Percentiles rank a stretch among this genome's conserved stretches.
These are phyloP conservation scores for Pungitius pungitius DNA, from an alignment of 2,113 vertebrate genomes.

Conservation along the genomic window DNA sequence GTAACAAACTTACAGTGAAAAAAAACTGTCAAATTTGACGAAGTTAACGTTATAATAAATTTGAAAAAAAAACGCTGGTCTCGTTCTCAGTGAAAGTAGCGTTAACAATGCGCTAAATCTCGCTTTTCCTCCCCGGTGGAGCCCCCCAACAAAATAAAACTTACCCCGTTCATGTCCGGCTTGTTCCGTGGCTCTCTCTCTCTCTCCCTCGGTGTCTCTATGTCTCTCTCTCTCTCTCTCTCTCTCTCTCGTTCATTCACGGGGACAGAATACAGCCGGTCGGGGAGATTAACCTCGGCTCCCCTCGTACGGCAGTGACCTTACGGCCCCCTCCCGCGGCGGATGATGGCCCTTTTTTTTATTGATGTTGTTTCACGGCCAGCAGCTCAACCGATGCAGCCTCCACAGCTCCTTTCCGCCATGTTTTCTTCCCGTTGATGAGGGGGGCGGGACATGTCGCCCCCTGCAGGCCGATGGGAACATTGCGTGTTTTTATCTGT, in stretches of 20 bases:
- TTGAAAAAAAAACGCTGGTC: too few relatives aligned
- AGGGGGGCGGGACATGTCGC: constrained; percentile 18
- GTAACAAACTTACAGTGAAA: not conserved
- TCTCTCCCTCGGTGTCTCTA: constrained; percentile 2
- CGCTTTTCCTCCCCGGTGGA: not conserved
- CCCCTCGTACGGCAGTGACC: constrained; percentile 1
- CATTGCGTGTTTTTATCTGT: not conserved
- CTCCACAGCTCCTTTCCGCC: constrained; percentile 80
- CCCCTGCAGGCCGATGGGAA: constrained; percentile 33
- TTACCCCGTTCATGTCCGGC: constrained; percentile 89
- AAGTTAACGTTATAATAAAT: not conserved
- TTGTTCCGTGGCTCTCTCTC: constrained; percentile 65
- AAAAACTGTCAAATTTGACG: accelerated
- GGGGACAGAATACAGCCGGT: not conserved
- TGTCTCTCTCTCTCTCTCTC: not conserved
- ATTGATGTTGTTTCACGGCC: constrained; percentile 43
- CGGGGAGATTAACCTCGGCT: not conserved
- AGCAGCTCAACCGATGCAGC: constrained; percentile 62
- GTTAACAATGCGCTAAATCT: not conserved
- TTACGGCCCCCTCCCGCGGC: constrained; percentile 20
- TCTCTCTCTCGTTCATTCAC: not conserved
- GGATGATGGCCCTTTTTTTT: constrained; percentile 11
- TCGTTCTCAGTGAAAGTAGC: not conserved
- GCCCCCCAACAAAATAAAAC: constrained; percentile 36
- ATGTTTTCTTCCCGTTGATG: constrained; percentile 73